phyloP scores from a whole-genome alignment of 1,140 invertebrate species.

The Hirudo medicinalis region DNA sequence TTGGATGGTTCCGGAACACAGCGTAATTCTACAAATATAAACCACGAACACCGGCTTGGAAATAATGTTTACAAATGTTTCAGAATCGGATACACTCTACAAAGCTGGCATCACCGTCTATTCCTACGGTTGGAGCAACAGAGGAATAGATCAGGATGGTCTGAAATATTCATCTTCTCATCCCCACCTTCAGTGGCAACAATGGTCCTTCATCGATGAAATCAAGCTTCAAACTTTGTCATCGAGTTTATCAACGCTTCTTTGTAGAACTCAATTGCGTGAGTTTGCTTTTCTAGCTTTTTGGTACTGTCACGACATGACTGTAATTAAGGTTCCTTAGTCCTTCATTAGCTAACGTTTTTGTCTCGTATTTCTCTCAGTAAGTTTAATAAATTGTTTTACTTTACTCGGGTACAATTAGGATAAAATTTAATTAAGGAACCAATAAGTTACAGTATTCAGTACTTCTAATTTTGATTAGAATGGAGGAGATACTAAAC shows the following conservation, averaged over 20 bases:
- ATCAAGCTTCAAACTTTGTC: not conserved
- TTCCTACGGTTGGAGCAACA: not conserved
- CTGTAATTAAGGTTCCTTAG: too few relatives aligned
- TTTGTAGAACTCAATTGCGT: constrained; percentile 1
- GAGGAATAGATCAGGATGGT: not conserved
- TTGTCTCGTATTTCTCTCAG: too few relatives aligned
- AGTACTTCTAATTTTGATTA: too few relatives aligned
- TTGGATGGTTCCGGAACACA: too few relatives aligned
- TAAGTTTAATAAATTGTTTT: too few relatives aligned
- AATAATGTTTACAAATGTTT: not conserved
- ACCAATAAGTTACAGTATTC: too few relatives aligned
- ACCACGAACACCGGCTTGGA: too few relatives aligned
- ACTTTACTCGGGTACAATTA: too few relatives aligned
- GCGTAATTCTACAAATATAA: too few relatives aligned
- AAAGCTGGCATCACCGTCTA: not conserved
- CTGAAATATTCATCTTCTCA: not conserved
- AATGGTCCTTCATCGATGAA: constrained; percentile 4
- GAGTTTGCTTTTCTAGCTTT: not conserved
- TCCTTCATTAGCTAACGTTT: too few relatives aligned
- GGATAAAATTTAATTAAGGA: too few relatives aligned
- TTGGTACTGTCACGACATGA: not conserved
- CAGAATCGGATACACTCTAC: not conserved
- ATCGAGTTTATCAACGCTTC: not conserved
- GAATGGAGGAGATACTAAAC: too few relatives aligned
- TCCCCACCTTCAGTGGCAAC: not conserved